phyloP scores from a whole-genome alignment of 2,113 vertebrate genomes.

The Petrocephalus microphthalmus region DNA sequence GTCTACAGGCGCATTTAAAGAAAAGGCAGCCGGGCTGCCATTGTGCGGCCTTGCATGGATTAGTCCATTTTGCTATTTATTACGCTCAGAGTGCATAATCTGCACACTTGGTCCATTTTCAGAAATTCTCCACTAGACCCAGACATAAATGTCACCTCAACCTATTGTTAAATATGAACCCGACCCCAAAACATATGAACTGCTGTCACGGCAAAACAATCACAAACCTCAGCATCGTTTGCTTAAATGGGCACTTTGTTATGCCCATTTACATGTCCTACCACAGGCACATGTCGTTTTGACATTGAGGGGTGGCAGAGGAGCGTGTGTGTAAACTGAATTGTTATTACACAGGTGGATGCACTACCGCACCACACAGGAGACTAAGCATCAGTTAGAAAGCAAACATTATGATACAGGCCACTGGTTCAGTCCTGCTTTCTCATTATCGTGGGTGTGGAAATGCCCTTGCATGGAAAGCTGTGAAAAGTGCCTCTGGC shows the following conservation, averaged over 20 bases:
- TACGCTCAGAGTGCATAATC: not conserved
- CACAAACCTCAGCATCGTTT: not conserved
- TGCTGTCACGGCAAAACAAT: not conserved
- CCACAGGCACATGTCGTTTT: not conserved
- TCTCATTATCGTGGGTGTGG: not conserved
- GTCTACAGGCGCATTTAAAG: not conserved
- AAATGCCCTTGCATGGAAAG: not conserved
- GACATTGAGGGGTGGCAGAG: not conserved
- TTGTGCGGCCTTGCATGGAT: not conserved
- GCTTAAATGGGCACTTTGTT: not conserved
- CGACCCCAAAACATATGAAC: not conserved
- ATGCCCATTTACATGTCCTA: not conserved
- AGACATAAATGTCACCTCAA: not conserved
- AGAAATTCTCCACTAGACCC: not conserved
- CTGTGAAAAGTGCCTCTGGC: not conserved
- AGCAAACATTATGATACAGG: not conserved
- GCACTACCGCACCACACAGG: not conserved
- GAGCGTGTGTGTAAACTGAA: not conserved
- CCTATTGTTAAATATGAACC: not conserved
- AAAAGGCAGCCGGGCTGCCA: not conserved
- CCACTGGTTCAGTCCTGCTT: not conserved
- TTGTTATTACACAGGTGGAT: not conserved
- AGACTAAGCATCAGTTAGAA: not conserved
- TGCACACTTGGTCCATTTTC: not conserved
- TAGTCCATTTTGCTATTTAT: not conserved